Evolutionary conservation across 2,113 vertebrate species (phyloP).

Genomic region (Tinamus guttatus): DNA sequence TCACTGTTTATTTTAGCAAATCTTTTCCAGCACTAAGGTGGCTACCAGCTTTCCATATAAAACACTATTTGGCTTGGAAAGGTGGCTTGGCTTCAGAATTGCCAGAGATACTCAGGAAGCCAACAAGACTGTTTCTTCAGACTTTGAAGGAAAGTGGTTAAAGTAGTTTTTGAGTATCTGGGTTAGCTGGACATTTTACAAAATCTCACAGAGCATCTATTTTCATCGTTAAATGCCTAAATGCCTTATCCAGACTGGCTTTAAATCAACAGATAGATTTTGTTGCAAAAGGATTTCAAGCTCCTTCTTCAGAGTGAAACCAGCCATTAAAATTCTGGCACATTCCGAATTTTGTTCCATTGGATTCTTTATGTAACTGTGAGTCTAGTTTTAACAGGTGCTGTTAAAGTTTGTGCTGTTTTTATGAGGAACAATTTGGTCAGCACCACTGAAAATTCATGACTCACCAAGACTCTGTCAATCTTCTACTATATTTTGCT

Average conservation of each 20-base stretch:
- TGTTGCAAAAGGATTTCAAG: background rate
- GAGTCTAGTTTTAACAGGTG: conserved; percentile 19
- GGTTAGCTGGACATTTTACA: background rate
- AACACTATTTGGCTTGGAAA: background rate
- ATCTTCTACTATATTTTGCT: background rate
- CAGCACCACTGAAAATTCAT: background rate
- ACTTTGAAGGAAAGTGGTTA: background rate
- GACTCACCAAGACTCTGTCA: background rate
- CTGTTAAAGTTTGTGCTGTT: background rate
- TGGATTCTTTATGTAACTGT: background rate
- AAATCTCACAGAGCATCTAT: background rate
- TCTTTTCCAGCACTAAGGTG: background rate
- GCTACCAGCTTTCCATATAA: background rate
- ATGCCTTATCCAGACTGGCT: background rate
- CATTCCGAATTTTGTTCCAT: background rate
- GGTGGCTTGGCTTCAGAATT: background rate
- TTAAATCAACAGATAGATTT: conserved; percentile 4
- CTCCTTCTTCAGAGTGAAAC: background rate
- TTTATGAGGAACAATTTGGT: conserved; percentile 20
- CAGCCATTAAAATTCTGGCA: background rate
- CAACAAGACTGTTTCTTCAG: background rate
- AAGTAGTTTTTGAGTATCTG: background rate
- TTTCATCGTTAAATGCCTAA: background rate
- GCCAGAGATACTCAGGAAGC: background rate
- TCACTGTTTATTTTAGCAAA: background rate